These are phyloP conservation scores for Diabrotica balteata DNA, from an alignment of 2,888 invertebrate species.

Conservation along the genomic window DNA sequence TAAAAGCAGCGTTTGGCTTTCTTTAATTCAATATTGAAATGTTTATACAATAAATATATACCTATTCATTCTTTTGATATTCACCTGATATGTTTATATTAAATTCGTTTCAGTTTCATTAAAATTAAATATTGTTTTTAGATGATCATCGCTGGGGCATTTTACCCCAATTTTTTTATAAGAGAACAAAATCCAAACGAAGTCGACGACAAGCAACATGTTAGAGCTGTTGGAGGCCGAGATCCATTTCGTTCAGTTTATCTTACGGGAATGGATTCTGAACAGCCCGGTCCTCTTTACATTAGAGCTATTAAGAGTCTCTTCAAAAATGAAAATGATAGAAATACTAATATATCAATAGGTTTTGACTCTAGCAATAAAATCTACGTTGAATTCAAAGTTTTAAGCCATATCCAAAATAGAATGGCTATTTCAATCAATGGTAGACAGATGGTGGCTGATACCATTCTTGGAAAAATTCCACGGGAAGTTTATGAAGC, in stretches of 20 bases:
- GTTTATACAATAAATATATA: too few relatives aligned
- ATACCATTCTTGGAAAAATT: slow-evolving; percentile 68
- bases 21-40: too few relatives aligned
- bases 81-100: too few relatives aligned
- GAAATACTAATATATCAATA: slow-evolving; percentile 63
- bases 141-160: slow-evolving; percentile 84
- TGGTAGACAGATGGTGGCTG: slow-evolving; percentile 58
- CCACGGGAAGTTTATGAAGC: slow-evolving; percentile 76
- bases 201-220: slow-evolving; percentile 70
- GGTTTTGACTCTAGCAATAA: slow-evolving; percentile 66
- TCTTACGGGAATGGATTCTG: slow-evolving; percentile 66
- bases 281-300: slow-evolving; percentile 77
- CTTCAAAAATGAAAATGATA: slow-evolving; percentile 57
- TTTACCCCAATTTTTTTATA: slow-evolving; percentile 91
- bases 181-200: slow-evolving; percentile 64
- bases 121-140: slow-evolving; percentile 50
- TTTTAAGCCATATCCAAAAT: slow-evolving; percentile 44
- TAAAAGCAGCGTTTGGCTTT: too few relatives aligned
- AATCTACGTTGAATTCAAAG: slow-evolving; percentile 72
- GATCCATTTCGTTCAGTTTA: slow-evolving; percentile 82
- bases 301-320: slow-evolving; percentile 67
- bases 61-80: too few relatives aligned
- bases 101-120: not conserved
- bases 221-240: slow-evolving; percentile 71
- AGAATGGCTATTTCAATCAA: slow-evolving; percentile 46